Percentiles rank a stretch among this genome's conserved stretches.
These are phyloP conservation scores for Dioctria rufipes DNA, from an alignment of 2,888 invertebrate species.

Conservation along the genomic window DNA sequence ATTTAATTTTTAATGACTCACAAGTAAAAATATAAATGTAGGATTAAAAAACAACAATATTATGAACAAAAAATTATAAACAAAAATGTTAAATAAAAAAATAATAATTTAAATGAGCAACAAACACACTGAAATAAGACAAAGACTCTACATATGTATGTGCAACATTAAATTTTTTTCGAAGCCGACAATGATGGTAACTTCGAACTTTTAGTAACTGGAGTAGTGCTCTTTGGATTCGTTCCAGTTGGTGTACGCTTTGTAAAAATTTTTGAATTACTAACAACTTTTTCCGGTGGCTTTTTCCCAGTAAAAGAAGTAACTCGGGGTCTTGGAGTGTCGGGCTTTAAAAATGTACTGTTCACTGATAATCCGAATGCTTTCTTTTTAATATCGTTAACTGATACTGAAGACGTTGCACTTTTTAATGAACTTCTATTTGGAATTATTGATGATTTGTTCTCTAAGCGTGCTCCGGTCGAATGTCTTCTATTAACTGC, in stretches of 20 bases:
- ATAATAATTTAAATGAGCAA: too few species aligned
- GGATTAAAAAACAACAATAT: too few species aligned
- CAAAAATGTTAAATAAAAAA: too few species aligned
- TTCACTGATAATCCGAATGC: not conserved
- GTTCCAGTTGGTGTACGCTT: not conserved
- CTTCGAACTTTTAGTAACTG: not conserved
- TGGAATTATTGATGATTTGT: not conserved
- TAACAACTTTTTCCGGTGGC: not conserved
- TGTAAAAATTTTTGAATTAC: not conserved
- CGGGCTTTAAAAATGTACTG: conserved; percentile 17
- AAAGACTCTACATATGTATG: too few species aligned
- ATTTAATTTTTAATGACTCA: too few species aligned
- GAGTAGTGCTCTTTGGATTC: not conserved
- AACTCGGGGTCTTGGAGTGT: conserved; percentile 52
- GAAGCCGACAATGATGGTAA: not conserved
- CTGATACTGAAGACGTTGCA: not conserved
- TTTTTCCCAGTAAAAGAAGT: not conserved
- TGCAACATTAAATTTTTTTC: not conserved
- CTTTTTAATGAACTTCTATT: not conserved
- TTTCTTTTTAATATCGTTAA: conserved; percentile 22
- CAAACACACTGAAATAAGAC: too few species aligned
- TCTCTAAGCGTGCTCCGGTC: conserved; percentile 28
- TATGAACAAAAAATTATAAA: too few species aligned
- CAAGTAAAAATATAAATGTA: too few species aligned
- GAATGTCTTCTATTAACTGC: conserved; percentile 46